Percentiles rank a stretch among this genome's conserved stretches.
Evolutionary conservation across 1,140 invertebrate species (phyloP).

Genomic region (Euura saliciscinereae): DNA sequence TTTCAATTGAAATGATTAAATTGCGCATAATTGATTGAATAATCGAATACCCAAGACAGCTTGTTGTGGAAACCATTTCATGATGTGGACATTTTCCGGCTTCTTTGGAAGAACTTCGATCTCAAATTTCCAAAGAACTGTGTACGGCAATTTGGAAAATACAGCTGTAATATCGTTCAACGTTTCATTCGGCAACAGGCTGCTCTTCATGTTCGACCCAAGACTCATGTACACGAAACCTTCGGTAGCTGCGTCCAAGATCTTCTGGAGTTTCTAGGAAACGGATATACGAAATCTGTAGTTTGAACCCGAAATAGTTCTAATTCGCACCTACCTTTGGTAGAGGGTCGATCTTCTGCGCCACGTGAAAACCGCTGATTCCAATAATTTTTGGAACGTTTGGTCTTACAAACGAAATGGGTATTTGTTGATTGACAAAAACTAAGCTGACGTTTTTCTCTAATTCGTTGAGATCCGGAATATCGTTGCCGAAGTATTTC

Average conservation of each 20-base stretch:
- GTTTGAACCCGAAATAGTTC: too few species aligned
- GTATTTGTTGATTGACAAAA: constrained; percentile 64
- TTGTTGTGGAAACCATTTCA: constrained; percentile 54
- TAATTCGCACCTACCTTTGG: constrained; percentile 41
- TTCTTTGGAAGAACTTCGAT: constrained; percentile 15
- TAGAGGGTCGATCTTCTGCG: constrained; percentile 23
- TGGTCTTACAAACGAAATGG: constrained; percentile 60
- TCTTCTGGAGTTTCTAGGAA: too few species aligned
- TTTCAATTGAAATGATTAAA: too few species aligned
- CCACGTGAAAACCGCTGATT: constrained; percentile 61
- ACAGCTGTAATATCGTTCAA: constrained; percentile 54
- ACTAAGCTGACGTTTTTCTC: constrained; percentile 52
- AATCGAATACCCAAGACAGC: constrained; percentile 49
- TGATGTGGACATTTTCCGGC: constrained; percentile 43
- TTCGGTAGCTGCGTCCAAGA: too few species aligned
- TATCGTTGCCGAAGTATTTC: constrained; percentile 43
- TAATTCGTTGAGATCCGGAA: constrained; percentile 36
- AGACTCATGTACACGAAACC: constrained; percentile 67
- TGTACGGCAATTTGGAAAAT: constrained; percentile 48
- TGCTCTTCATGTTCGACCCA: constrained; percentile 53
- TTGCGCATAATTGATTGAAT: too few species aligned
- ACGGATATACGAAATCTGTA: too few species aligned
- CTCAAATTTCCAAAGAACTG: constrained; percentile 42
- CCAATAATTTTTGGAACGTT: constrained; percentile 60
- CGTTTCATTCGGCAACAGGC: constrained; percentile 34